Evolutionary conservation across 2,888 invertebrate species (phyloP).

Genomic region (Sialis lutaria): DNA sequence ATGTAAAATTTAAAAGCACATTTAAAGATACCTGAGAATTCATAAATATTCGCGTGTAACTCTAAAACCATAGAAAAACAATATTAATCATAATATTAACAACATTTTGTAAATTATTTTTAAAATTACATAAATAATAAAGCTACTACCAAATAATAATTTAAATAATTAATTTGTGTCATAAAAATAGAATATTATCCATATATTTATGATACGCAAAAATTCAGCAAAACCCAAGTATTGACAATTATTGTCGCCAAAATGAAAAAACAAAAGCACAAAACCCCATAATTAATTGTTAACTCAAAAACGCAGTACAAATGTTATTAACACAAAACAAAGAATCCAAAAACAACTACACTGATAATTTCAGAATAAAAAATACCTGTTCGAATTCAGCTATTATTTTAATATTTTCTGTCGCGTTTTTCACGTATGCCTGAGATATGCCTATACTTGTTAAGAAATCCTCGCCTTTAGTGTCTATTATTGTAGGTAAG

Average conservation of each 20-base stretch:
- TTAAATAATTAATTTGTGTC: too few species aligned
- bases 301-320: conserved; percentile 2
- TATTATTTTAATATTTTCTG: conserved; percentile 28
- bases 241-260: not conserved
- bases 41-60: too few species aligned
- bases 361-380: conserved; percentile 5
- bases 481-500: conserved; percentile 24
- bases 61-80: too few species aligned
- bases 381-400: conserved; percentile 28
- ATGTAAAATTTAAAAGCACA: too few species aligned
- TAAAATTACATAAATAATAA: too few species aligned
- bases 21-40: too few species aligned
- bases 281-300: conserved; percentile 2
- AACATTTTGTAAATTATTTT: too few species aligned
- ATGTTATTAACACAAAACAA: conserved; percentile 9
- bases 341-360: conserved; percentile 10
- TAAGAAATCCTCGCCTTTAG: conserved; percentile 5
- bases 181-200: too few species aligned
- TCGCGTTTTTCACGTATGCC: conserved; percentile 23
- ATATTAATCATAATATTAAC: too few species aligned
- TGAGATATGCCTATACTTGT: conserved; percentile 13
- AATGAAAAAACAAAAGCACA: not conserved
- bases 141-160: too few species aligned
- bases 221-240: too few species aligned
- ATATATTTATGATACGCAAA: too few species aligned